Conservation (phyloP, 1,140 invertebrate genomes). For the Calephelis nemesis region DNA sequence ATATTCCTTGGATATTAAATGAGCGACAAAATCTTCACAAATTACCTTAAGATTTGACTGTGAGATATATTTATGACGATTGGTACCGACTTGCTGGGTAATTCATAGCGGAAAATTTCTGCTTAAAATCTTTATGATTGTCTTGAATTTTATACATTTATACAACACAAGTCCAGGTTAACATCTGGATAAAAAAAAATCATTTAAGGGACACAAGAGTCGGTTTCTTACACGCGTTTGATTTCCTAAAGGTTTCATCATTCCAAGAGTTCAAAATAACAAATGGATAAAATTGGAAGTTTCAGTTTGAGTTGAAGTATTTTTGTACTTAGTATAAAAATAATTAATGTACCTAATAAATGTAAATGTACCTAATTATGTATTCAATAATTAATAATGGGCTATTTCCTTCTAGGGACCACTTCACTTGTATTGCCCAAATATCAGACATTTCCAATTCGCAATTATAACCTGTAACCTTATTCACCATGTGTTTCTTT, state of each 20-base stretch:
- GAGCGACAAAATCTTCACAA: constrained; percentile 76
- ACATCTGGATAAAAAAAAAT: constrained; percentile 1
- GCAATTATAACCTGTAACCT: no score
- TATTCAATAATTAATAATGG: no score
- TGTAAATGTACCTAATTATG: no score
- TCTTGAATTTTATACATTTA: constrained; percentile 20
- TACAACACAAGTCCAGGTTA: constrained; percentile 15
- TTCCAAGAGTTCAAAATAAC: no score
- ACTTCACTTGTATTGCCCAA: no score
- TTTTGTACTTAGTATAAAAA: no score
- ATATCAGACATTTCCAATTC: no score
- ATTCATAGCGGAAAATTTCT: constrained; percentile 64
- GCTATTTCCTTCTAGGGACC: no score
- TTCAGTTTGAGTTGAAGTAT: no score
- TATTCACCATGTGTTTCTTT: no score
- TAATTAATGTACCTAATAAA: no score
- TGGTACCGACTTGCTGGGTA: constrained; percentile 41
- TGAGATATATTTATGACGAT: constrained; percentile 73
- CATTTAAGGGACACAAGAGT: background rate
- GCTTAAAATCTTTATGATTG: constrained; percentile 22
- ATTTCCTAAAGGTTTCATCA: background rate
- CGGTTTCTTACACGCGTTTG: background rate
- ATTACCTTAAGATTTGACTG: constrained; percentile 77
- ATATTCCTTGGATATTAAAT: constrained; percentile 79
- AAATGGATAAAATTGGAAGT: no score